Base-by-base conservation (phyloP, 2,797 vertebrate genomes). In the Halcyon badia region DNA sequence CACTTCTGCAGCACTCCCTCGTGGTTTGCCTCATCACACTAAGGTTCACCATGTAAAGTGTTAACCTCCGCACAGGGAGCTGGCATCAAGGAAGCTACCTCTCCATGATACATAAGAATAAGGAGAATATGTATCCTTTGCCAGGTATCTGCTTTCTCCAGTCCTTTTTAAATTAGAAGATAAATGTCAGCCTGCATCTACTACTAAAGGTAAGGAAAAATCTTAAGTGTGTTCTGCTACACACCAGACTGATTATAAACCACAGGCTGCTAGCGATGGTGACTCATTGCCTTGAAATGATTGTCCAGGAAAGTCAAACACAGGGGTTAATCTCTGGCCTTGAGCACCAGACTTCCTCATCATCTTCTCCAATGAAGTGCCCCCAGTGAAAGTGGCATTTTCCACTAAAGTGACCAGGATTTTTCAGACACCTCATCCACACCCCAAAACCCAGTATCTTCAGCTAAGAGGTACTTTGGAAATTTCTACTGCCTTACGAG, bases 371-470 rank as follows among this genome's bases (percentile, higher is more conserved):
- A 15, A 9, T 51, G 9, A 49, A 30, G 12, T 37, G n/a, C 46
- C 46, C 46, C 33, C 35, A 69, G 33, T 49, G 33, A 51, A 69
- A 68, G 44, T 35, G 44, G n/a, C 65, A 26, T 13, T 77, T 71
- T 28, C 70, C 22, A 11, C 25, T 37, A 14, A 49, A 26, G n/a
- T 26, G 65, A 12, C 33, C 11, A 41, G 8, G 46, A 88, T 49
- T 91, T 87, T 79, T 35, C 10, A 80, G 33, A 37, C n/a, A 46
- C 10, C 16, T 44, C 42, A 49, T 19, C 49, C 28, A 46, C 1
- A 0, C 1, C 6, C 17, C 2, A 0, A 58, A 90, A 52, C 1
- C 1, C 30, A 48, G 16, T 18, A 46, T 9, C 4, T 49, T 61
- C 48, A 44, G 19, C 17, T 66, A 44, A 57, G 22, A 89, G 15